Evolutionary conservation across 2,888 invertebrate species (phyloP).

Genomic region (Nasonovia ribisnigri): DNA sequence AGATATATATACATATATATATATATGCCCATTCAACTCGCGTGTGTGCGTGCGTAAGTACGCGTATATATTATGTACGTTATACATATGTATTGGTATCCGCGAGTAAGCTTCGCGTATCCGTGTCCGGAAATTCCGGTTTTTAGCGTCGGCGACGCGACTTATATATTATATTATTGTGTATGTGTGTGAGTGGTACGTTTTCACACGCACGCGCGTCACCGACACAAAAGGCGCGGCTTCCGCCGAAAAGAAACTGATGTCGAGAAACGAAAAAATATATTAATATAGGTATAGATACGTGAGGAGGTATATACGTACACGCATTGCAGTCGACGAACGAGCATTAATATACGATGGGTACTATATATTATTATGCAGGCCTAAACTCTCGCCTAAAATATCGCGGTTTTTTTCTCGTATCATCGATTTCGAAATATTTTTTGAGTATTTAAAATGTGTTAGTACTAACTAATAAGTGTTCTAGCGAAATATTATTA

Average conservation of each 20-base stretch:
- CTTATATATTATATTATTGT: neutral
- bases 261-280: conserved; percentile 10
- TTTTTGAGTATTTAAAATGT: neutral
- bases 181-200: conserved; percentile 3
- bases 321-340: neutral
- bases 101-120: conserved; percentile 3
- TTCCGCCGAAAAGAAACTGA: conserved; percentile 11
- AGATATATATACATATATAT: neutral
- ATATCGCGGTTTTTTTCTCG: neutral
- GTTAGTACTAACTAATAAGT: neutral
- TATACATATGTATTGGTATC: neutral
- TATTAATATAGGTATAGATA: neutral
- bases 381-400: neutral
- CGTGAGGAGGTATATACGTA: neutral
- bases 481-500: neutral
- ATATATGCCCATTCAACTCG: conserved; percentile 30
- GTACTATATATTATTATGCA: neutral
- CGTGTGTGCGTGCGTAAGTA: no score
- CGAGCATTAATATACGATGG: neutral
- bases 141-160: conserved; percentile 35
- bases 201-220: conserved; percentile 48
- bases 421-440: neutral
- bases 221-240: conserved; percentile 27
- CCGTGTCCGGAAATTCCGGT: conserved; percentile 63
- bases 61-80: neutral